These are phyloP conservation scores for Fragum whitleyi DNA, from an alignment of 2,888 invertebrate species.

Conservation along the genomic window DNA sequence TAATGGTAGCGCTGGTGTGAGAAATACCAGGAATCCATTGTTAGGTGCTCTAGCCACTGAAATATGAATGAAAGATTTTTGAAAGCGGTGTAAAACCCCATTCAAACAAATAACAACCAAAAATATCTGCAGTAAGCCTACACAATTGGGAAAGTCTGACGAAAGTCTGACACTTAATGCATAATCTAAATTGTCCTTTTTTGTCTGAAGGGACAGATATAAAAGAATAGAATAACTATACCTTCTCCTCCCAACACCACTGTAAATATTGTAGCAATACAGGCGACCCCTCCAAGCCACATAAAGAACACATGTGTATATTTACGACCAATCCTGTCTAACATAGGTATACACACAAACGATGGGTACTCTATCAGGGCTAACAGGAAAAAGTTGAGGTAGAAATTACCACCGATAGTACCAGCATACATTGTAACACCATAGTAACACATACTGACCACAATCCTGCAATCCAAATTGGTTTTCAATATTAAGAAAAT, in stretches of 20 bases:
- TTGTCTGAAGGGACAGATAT: no score
- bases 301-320: conserved; percentile 88
- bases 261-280: conserved; percentile 65
- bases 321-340: conserved; percentile 90
- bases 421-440: conserved; percentile 92
- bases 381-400: conserved; percentile 91
- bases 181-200: no score
- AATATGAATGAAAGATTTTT: no score
- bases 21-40: no score
- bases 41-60: no score
- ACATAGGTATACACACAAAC: conserved; percentile 88
- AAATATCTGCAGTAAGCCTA: no score
- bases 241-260: conserved; percentile 65
- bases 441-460: conserved; percentile 92
- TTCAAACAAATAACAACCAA: no score
- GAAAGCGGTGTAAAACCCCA: no score
- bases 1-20: no score
- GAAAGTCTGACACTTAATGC: no score
- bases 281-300: conserved; percentile 66
- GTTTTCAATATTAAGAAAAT: neutral
- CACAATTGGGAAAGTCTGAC: no score
- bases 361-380: conserved; percentile 92
- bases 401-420: conserved; percentile 90
- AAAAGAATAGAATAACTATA: no score
- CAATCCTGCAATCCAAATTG: conserved; percentile 88